phyloP scores from a whole-genome alignment of 2,797 vertebrate species.

The Sparidentex hasta region DNA sequence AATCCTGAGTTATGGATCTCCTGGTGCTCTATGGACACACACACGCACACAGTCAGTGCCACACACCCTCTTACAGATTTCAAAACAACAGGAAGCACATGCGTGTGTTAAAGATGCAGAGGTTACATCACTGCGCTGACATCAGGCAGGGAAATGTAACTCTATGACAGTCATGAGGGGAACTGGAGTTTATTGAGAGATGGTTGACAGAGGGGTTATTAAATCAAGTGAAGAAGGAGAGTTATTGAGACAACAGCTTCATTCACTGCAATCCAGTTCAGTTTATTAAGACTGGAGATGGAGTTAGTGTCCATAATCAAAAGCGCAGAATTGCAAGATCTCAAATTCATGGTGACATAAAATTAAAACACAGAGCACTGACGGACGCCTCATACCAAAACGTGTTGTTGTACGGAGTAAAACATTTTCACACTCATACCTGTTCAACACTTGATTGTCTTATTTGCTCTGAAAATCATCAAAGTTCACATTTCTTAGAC shows the following conservation, averaged over 20 bases:
- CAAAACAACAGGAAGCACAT: conserved; percentile 37
- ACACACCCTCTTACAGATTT: conserved; percentile 19
- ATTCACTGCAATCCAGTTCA: neutral
- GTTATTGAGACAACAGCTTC: conserved; percentile 6
- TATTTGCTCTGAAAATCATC: neutral
- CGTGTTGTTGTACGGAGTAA: neutral
- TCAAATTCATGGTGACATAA: neutral
- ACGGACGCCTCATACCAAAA: neutral
- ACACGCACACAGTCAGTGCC: conserved; percentile 18
- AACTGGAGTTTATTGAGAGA: neutral
- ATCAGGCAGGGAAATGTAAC: conserved; percentile 1
- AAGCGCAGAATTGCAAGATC: neutral
- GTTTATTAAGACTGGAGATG: neutral
- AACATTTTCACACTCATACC: neutral
- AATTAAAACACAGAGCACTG: neutral
- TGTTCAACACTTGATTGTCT: neutral
- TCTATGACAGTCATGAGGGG: neutral
- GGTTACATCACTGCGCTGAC: conserved; percentile 34
- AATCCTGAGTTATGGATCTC: conserved; percentile 76
- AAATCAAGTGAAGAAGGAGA: conserved; percentile 11
- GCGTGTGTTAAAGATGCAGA: conserved; percentile 19
- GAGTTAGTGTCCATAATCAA: neutral
- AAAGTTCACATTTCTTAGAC: neutral
- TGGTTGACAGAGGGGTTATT: conserved; percentile 8
- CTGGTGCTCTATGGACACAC: conserved; percentile 36